Evolutionary conservation across 1,140 invertebrate genomes (phyloP), one percentile per base, ranked within the genome.

Genomic region (Epicauta chinensis): DNA sequence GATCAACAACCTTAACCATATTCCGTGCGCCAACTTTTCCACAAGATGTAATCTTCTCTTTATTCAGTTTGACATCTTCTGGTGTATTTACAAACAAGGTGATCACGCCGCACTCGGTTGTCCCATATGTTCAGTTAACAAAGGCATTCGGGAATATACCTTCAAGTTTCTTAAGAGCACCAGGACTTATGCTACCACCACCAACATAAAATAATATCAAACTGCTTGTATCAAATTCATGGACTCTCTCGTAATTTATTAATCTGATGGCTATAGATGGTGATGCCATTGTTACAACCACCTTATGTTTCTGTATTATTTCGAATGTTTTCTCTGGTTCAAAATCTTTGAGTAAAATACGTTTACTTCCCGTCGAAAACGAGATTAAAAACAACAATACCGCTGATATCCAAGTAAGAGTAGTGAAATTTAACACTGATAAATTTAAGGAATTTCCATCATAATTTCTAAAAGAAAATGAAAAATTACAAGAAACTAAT

Each of bases 1-100:
- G 16, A 62, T 75, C 67, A 11, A 72, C 58, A 16, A 63, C 41
- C 53, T 49, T 5, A 23, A 23, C n/a, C n/a, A n/a, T n/a, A 23
- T n/a, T n/a, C n/a, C n/a, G 37, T 14, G 37, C 37, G 2, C 38
- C 48, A 41, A 50, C 31, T 30, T 34, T 38, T n/a, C 31, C n/a
- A n/a, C 1, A 23, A 23, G 7, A 5, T 23, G 23, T 23, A 23
- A 23, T 5, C 7, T 23, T 3, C 23, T 23, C 7, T 23, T 23
- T 7, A 23, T 23, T 23, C 23, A 2, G 23, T 14, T 47, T 47
- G 4, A 47, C 6, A 37, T 17, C 6, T 2, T 34, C 45, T 2
- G 14, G 13, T 12, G 35, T 11, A 15, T 34, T 47, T 37, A 46
- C 31, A 29, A 46, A 46, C 14, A 46, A 16, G 11, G 31, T 10